Evolutionary conservation across 2,797 vertebrate genomes (phyloP), one percentile per base, ranked within the genome.

Genomic region (Leucoraja ocellata): DNA sequence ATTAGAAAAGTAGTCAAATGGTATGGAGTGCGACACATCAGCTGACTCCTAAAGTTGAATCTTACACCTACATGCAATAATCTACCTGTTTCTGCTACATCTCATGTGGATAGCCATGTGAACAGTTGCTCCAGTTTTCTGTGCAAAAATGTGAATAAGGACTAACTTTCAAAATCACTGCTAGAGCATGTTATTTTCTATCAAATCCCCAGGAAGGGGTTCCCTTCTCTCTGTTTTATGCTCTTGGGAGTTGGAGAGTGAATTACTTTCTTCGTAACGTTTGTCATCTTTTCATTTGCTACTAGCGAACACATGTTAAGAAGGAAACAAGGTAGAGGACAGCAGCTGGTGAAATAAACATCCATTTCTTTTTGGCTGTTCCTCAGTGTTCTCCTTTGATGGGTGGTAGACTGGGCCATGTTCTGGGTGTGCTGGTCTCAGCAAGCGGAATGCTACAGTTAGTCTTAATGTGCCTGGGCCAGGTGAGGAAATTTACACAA

Each of bases 1-100:
- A 92, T 92, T 92, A 92, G 90, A 91, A 92, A 92, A 65, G 58
- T 73, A 92, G 71, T 92, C 36, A 74, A 92, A 92, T 92, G 73
- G 90, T 92, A 71, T 76, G 71, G 90, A 54, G 90, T 92, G 54
- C 39, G 68, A 92, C 90, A 73, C 68, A 76, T 92, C 90, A 92
- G 90, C 90, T 92, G 90, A 92, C 84, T 92, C 90, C 32, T 25
- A 65, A 92, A 54, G 39, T 92, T 76, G 46, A 25, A 73, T 92
- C 90, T 76, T 39, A 76, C 90, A 25, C 90, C 90, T 36, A 73
- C 90, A 92, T n/a, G 65, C 4, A 39, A 73, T 74, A 21, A 92
- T 92, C 73, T 92, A 92, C 68, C 90, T 92, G 71, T 76, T 92
- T 92, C 73, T 92, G 90, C n/a, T 76, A 54, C 71, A 74, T 76